These are phyloP conservation scores for Rhineura floridana DNA, from an alignment of 2,113 vertebrate genomes.

Conservation along the genomic window DNA sequence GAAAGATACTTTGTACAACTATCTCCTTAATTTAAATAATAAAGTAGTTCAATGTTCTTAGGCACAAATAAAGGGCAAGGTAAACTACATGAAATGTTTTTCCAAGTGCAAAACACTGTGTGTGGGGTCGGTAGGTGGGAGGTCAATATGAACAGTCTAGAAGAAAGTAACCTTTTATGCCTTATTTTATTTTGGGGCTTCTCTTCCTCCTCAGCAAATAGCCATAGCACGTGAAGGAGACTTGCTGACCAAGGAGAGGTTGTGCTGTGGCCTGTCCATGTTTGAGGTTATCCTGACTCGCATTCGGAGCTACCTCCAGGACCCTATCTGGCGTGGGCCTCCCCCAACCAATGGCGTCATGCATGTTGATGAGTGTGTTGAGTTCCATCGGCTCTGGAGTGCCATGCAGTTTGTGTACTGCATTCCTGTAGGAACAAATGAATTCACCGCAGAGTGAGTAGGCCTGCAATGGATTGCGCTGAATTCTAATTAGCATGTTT, in stretches of 20 bases:
- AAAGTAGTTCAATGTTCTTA: background rate
- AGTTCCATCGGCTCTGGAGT: slow-evolving; percentile 98
- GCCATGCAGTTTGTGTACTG: slow-evolving; percentile 99
- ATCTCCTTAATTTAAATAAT: background rate
- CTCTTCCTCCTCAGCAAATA: slow-evolving; percentile 87
- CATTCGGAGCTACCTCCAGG: slow-evolving; percentile 96
- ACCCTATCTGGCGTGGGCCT: slow-evolving; percentile 95
- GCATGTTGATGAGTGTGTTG: slow-evolving; percentile 98
- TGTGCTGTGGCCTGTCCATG: slow-evolving; percentile 98
- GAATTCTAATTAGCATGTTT: background rate
- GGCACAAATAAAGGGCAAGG: slow-evolving; percentile 50
- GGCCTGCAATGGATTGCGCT: rapidly evolving
- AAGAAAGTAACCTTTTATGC: rapidly evolving
- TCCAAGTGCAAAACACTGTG: background rate
- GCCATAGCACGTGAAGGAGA: slow-evolving; percentile 97
- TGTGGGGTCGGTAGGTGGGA: background rate
- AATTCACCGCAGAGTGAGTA: slow-evolving; percentile 98
- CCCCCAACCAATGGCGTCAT: slow-evolving; percentile 98
- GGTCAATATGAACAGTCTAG: background rate
- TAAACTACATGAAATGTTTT: background rate
- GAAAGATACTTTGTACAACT: background rate
- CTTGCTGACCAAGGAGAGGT: slow-evolving; percentile 97
- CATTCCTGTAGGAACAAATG: slow-evolving; percentile 96
- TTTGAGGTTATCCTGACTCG: slow-evolving; percentile 98
- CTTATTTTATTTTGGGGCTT: slow-evolving; percentile 40